Base-by-base conservation (phyloP, 2,888 invertebrate genomes). In the Microctonus brassicae region DNA sequence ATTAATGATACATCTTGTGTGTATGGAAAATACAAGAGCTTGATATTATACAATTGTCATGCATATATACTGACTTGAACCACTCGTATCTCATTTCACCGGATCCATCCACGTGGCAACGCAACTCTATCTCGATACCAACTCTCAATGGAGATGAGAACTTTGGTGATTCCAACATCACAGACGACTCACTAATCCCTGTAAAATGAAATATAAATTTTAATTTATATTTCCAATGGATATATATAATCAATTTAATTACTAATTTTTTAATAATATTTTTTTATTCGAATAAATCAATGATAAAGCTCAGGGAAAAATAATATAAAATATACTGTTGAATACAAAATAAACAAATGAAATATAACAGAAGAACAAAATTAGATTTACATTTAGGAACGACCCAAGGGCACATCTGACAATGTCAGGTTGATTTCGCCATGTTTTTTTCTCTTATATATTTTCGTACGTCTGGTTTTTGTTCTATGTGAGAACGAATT, bases 41-140 rank as follows among this genome's bases (percentile, higher is more conserved):
- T 33, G 22, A 17, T 65, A 13, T 55, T 34, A 24, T 33, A 52
- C 24, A 52, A 64, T 64, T 20, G 13, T 22, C 24, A 53, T 29
- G 22, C 39, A 53, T 22, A 63, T 72, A 72, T 65, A 82, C 88
- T 86, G 85, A 91, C 92, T 90, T 90, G 88, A 91, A 92, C 93
- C 93, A 94, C 79, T 92, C 90, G 83, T 91, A 90, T 79, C 89
- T 88, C 75, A 93, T 90, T 76, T 92, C 91, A 24, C 92, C 92
- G 74, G 91, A 91, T 67, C 93, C 93, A 73, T 92, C 91, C 75
- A 91, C 90, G 80, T 91, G 90, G 86, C 93, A 93, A 77, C 91
- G 89, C 64, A 93, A 88, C 66, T 90, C 89, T 75, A 93, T 88
- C 82, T 89, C 91, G 81, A 82, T 88, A 75, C 88, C 90, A 73